phyloP scores from a whole-genome alignment of 1,140 invertebrate genomes.

The Lasaia peninsularis region DNA sequence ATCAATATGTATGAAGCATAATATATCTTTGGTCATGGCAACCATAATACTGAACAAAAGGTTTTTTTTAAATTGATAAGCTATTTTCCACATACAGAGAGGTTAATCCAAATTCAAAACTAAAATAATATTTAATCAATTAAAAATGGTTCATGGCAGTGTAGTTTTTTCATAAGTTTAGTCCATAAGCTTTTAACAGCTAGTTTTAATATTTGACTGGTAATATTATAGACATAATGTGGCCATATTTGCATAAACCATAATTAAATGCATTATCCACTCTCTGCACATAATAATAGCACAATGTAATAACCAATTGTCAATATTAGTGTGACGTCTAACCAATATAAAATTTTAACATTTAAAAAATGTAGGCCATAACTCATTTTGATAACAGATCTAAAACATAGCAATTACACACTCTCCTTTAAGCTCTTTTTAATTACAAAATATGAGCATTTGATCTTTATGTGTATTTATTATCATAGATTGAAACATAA shows the following conservation, averaged over 20 bases:
- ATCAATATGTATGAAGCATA: background rate
- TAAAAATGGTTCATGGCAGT: too few species aligned
- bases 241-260: background rate
- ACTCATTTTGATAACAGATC: background rate
- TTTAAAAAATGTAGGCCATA: background rate
- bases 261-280: background rate
- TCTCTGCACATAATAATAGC: background rate
- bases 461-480: background rate
- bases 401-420: background rate
- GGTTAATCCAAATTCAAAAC: background rate
- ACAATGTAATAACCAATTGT: background rate
- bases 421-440: background rate
- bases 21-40: background rate
- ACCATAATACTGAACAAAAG: background rate
- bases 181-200: too few species aligned
- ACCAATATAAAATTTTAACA: background rate
- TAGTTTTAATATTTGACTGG: too few species aligned
- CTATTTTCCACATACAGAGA: background rate
- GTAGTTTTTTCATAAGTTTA: too few species aligned
- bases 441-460: constrained; percentile 6
- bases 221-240: too few species aligned
- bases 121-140: too few species aligned
- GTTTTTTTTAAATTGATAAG: background rate
- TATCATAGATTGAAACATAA: background rate
- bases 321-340: background rate